Conservation (phyloP, 2,888 invertebrate species). For the Drosophila silvestris region DNA sequence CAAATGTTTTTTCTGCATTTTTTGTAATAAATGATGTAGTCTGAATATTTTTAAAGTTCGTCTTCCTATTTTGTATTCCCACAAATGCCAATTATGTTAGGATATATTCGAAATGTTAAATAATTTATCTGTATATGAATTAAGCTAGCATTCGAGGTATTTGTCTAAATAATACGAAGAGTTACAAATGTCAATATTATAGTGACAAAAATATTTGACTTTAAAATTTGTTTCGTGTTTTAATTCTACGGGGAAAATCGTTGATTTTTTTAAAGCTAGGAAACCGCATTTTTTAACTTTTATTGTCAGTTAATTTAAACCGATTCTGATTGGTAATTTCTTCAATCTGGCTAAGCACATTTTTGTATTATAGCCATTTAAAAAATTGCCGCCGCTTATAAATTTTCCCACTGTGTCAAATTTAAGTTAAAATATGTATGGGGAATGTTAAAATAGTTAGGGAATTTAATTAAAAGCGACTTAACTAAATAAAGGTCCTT, state of each 20-base stretch:
- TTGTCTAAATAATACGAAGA: neutral
- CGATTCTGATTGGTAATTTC: neutral
- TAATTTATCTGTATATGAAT: neutral
- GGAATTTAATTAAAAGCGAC: neutral
- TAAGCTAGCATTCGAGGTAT: neutral
- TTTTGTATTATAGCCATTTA: neutral
- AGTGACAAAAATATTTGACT: neutral
- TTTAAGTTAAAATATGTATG: neutral
- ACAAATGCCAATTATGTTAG: neutral
- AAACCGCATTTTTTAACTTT: rapidly evolving
- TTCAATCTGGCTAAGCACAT: neutral
- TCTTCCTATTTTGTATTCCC: neutral
- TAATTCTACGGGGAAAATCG: neutral
- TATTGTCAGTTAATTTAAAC: neutral
- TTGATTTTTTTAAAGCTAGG: too few species aligned
- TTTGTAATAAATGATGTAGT: neutral
- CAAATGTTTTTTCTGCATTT: neutral
- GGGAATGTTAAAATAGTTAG: neutral
- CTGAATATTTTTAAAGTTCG: neutral
- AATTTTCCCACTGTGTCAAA: neutral
- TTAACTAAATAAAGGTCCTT: neutral
- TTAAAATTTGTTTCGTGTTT: neutral
- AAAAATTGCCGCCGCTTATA: neutral
- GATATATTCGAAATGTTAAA: neutral
- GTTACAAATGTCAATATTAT: neutral